phyloP scores from a whole-genome alignment of 2,888 invertebrate genomes.

The Willowsia nigromaculata region DNA sequence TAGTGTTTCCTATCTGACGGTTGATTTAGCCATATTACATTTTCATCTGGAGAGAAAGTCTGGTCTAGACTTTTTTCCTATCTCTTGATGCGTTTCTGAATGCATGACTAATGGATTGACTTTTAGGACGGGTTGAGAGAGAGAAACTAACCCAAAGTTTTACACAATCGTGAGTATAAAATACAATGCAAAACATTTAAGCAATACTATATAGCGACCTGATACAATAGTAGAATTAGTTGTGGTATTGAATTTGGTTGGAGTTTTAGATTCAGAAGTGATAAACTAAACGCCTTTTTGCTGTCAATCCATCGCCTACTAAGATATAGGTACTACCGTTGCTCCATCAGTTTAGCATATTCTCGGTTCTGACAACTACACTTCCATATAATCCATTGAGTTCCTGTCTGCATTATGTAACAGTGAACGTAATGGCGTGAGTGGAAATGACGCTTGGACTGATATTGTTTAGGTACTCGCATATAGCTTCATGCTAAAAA shows the following conservation, averaged over 20 bases:
- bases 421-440: not conserved
- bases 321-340: not conserved
- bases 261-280: slow-evolving; percentile 5
- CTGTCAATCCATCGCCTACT: not conserved
- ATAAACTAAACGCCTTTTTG: slow-evolving; percentile 7
- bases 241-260: not conserved
- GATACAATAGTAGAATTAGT: not conserved
- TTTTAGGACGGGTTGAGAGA: not conserved
- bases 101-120: slow-evolving; percentile 9
- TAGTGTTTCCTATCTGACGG: slow-evolving; percentile 3
- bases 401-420: not conserved
- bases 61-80: not conserved
- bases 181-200: not conserved
- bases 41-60: not conserved
- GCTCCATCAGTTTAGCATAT: not conserved
- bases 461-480: not conserved
- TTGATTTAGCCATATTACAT: slow-evolving; percentile 13
- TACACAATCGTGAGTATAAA: not conserved
- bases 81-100: not conserved
- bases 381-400: not conserved
- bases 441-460: not conserved
- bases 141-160: not conserved
- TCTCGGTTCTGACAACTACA: not conserved
- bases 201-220: no score
- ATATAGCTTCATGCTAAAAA: not conserved